These are phyloP conservation scores for Sarcophaga variegata DNA, from an alignment of 2,888 invertebrate species.

Conservation along the genomic window DNA sequence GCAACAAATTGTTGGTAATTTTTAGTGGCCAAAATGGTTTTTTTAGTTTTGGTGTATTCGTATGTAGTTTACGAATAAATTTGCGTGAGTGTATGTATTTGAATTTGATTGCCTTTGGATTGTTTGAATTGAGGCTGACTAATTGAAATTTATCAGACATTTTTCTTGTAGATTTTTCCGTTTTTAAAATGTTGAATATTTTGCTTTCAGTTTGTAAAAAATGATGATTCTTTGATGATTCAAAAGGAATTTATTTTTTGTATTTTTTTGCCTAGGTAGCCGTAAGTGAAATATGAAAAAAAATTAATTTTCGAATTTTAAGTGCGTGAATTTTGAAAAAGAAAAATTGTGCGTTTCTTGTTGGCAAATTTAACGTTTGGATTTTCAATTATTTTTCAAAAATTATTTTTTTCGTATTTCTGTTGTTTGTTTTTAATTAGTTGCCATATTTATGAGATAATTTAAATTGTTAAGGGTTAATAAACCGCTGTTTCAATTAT, in stretches of 20 bases:
- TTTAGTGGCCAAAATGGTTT: background rate
- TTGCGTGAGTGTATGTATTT: slow-evolving; percentile 3
- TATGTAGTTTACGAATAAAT: background rate
- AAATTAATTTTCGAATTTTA: background rate
- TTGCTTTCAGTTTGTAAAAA: slow-evolving; percentile 34
- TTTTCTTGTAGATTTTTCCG: slow-evolving; percentile 4
- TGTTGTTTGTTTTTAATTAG: no score
- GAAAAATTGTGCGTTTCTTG: background rate
- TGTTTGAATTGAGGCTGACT: slow-evolving; percentile 65
- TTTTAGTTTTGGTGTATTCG: background rate
- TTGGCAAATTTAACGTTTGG: background rate
- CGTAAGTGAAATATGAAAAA: background rate
- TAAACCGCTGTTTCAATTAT: background rate
- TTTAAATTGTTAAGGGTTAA: background rate
- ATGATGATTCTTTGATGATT: slow-evolving; percentile 64
- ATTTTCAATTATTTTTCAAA: background rate
- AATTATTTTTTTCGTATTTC: no score
- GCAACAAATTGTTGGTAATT: no score
- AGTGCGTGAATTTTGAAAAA: background rate
- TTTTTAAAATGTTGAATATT: background rate
- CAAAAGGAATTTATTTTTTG: slow-evolving; percentile 36
- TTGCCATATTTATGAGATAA: background rate
- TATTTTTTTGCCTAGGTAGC: background rate
- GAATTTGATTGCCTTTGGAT: slow-evolving; percentile 31
- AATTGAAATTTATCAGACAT: slow-evolving; percentile 52